These are phyloP conservation scores for Balearica regulorum DNA, from an alignment of 2,797 vertebrate species.

Conservation along the genomic window DNA sequence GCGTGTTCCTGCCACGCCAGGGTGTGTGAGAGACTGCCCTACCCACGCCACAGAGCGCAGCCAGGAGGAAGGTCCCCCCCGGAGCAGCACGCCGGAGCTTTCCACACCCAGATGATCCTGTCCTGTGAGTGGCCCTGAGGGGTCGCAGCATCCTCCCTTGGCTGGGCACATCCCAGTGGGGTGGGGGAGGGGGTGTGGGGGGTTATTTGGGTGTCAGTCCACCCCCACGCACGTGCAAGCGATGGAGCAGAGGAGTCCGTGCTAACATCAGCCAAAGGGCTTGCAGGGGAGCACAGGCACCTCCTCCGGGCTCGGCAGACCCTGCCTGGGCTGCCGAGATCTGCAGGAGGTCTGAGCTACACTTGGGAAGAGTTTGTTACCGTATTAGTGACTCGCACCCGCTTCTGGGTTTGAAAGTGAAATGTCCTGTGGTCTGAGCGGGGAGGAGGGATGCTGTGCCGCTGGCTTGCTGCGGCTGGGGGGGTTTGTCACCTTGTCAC, in stretches of 20 bases:
- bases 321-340: background rate
- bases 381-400: rapidly evolving
- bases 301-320: too few relatives aligned
- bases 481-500: background rate
- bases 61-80: background rate
- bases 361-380: background rate
- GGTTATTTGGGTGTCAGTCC: background rate
- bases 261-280: background rate
- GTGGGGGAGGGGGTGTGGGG: background rate
- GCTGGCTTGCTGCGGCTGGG: background rate
- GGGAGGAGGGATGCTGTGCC: background rate
- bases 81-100: background rate
- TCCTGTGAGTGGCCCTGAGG: background rate
- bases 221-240: background rate
- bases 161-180: background rate
- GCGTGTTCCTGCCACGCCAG: background rate
- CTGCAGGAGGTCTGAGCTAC: background rate
- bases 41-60: rapidly evolving
- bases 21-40: background rate
- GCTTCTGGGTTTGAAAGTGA: background rate
- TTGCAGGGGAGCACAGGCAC: background rate
- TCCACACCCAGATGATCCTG: background rate
- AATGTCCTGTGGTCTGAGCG: background rate
- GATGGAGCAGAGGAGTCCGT: rapidly evolving
- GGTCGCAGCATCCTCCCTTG: background rate